Evolutionary conservation across 2,113 vertebrate genomes (phyloP), one percentile per base, ranked within the genome.

Genomic region (Heterocephalus glaber): DNA sequence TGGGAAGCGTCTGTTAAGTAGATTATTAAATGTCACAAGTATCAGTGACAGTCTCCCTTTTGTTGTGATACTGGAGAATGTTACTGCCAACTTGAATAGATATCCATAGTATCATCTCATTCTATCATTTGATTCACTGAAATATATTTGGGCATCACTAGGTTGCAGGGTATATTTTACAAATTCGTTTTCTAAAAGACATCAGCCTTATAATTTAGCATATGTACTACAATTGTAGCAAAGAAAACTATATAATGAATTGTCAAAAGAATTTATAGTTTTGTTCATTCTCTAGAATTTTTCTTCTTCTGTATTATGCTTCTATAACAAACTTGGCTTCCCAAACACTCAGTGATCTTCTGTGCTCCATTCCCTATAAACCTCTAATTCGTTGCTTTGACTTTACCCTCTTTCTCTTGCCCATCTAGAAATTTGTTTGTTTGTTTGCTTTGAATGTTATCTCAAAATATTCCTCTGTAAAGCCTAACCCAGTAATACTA

Each of bases 341-440:
- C 3, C 35, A 77, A 76, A 60, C 44, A 7, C 28, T 63, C 4
- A 10, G 8, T 38, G 20, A 7, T 66, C 49, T 22, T 77, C 52
- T 5, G 13, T 47, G 10, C 4, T 72, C 49, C 33, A 16, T 82
- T 49, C 38, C 3, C 26, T 54, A 17, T 17, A 68, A 58, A 26
- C 1, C 4, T 30, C 26, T 3, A 54, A 13, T 44, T 33, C 13
- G 14, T 4, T 52, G 16, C 12, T 68, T 49, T 79, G 44, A 7
- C n/a, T 28, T 49, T 38, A 35, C 12, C 0, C 8, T 6, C 10
- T 17, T 13, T 5, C 2, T 20, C 3, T 30, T 56, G 8, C 30
- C 11, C 8, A 85, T 16, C 26, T 76, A 68, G 35, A 13, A 30
- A n/a, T 26, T 74, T 74, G 11, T 74, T 74, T 44, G 38, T 38